These are phyloP conservation scores for Brachyhypopomus gauderio DNA, from an alignment of 2,113 vertebrate species.

Conservation along the genomic window DNA sequence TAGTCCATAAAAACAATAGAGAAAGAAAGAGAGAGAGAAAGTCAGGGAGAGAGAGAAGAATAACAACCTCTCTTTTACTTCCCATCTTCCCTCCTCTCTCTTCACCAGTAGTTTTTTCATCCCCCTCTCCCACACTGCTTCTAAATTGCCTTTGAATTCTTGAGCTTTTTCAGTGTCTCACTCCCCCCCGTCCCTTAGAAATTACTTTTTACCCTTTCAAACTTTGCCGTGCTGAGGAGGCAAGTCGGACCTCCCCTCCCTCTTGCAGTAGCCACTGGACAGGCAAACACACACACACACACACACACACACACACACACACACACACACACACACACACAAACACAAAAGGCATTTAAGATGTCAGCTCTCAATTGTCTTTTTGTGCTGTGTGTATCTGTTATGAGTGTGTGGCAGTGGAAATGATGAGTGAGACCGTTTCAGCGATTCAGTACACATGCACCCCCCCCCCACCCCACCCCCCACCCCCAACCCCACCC, in stretches of 20 bases:
- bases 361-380: not conserved
- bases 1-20: conserved; percentile 81
- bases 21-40: conserved; percentile 50
- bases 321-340: conserved; percentile 37
- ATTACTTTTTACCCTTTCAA: conserved; percentile 80
- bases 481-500: not conserved
- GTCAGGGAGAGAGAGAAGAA: conserved; percentile 64
- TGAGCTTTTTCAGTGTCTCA: conserved; percentile 80
- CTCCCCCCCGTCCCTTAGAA: conserved; percentile 76
- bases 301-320: conserved; percentile 35
- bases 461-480: not conserved
- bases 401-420: not conserved
- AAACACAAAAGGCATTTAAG: not conserved
- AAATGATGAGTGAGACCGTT: conserved; percentile 3
- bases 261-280: conserved; percentile 48
- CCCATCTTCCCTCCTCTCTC: conserved; percentile 75
- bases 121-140: conserved; percentile 82
- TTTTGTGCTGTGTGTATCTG: conserved; percentile 6
- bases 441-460: not conserved
- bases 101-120: conserved; percentile 77
- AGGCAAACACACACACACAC: conserved; percentile 29
- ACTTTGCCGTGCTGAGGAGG: conserved; percentile 75
- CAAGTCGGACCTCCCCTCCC: conserved; percentile 70
- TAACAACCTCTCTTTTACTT: conserved; percentile 78
- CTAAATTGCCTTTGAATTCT: conserved; percentile 85